Conservation (phyloP, 2,797 vertebrate species). For the Lates japonicus region DNA sequence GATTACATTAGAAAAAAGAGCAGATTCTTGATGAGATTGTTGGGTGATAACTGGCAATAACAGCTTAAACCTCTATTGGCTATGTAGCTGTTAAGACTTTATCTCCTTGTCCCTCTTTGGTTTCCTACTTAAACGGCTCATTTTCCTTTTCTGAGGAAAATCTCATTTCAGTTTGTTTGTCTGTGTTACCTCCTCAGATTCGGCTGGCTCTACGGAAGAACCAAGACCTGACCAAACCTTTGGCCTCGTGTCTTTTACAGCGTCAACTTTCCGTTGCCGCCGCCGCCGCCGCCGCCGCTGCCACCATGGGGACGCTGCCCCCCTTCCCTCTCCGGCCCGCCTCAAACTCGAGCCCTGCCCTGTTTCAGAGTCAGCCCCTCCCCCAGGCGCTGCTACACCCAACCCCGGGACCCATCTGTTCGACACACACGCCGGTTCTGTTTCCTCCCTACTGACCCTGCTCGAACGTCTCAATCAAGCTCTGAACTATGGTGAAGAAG, state of each 20-base stretch:
- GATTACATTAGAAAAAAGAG: conserved; percentile 5
- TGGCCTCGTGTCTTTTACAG: conserved; percentile 90
- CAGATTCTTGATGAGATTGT: conserved; percentile 17
- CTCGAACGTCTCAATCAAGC: conserved; percentile 16
- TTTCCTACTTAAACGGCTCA: conserved; percentile 10
- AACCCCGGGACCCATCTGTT: conserved; percentile 90
- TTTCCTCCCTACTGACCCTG: conserved; percentile 93
- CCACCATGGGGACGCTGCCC: conserved; percentile 88
- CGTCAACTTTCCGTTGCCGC: conserved; percentile 87
- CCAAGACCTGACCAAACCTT: conserved; percentile 89
- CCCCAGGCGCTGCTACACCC: conserved; percentile 90
- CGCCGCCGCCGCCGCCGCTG: conserved; percentile 87
- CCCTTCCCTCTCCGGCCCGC: conserved; percentile 89
- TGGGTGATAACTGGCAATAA: conserved; percentile 15
- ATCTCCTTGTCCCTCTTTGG: conserved; percentile 9
- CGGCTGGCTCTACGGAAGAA: conserved; percentile 91
- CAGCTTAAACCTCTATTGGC: neutral
- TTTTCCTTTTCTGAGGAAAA: conserved; percentile 13
- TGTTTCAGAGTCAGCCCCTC: conserved; percentile 91
- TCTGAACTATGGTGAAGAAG: conserved; percentile 24
- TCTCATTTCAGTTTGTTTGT: conserved; percentile 32
- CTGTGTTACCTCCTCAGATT: conserved; percentile 82
- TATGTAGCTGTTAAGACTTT: neutral
- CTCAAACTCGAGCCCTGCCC: conserved; percentile 86
- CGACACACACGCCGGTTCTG: conserved; percentile 90